phyloP scores from a whole-genome alignment of 2,113 vertebrate species.

The Xiphias gladius region DNA sequence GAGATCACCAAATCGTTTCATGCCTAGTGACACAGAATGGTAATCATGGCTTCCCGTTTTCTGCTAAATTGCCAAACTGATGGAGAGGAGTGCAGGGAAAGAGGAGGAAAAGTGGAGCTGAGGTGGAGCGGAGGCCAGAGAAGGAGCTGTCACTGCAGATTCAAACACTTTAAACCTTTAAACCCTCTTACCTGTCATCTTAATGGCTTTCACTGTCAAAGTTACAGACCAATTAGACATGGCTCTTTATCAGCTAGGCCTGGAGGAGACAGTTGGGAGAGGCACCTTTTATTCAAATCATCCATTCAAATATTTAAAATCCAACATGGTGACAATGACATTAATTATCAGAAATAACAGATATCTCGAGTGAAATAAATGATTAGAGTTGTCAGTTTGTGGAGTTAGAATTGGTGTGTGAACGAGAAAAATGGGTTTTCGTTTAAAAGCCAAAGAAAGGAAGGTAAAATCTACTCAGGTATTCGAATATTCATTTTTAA shows the following conservation, averaged over 20 bases:
- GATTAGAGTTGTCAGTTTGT: slow-evolving; percentile 52
- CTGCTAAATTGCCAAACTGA: slow-evolving; percentile 28
- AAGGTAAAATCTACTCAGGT: slow-evolving; percentile 23
- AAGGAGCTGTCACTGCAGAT: slow-evolving; percentile 64
- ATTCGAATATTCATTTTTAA: slow-evolving; percentile 6
- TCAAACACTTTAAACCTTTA: slow-evolving; percentile 68
- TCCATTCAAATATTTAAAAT: slow-evolving; percentile 73
- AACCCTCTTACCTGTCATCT: slow-evolving; percentile 74
- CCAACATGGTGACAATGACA: slow-evolving; percentile 69
- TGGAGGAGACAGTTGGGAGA: slow-evolving; percentile 33
- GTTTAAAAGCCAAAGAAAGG: slow-evolving; percentile 30
- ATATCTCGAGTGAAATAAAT: slow-evolving; percentile 59
- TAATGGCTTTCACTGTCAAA: slow-evolving; percentile 79
- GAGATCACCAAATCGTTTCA: slow-evolving; percentile 19
- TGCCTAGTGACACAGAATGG: slow-evolving; percentile 21
- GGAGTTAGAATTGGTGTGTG: slow-evolving; percentile 25
- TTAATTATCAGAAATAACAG: slow-evolving; percentile 70
- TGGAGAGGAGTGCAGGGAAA: slow-evolving; percentile 27
- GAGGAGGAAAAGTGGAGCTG: slow-evolving; percentile 2
- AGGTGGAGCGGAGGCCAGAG: slow-evolving; percentile 13
- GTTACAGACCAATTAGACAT: slow-evolving; percentile 72
- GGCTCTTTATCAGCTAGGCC: slow-evolving; percentile 54
- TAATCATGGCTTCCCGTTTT: slow-evolving; percentile 7
- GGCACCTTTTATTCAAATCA: slow-evolving; percentile 69
- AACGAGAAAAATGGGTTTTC: slow-evolving; percentile 15